Conservation (phyloP, 2,888 invertebrate species). For the Aporophyla nigra region DNA sequence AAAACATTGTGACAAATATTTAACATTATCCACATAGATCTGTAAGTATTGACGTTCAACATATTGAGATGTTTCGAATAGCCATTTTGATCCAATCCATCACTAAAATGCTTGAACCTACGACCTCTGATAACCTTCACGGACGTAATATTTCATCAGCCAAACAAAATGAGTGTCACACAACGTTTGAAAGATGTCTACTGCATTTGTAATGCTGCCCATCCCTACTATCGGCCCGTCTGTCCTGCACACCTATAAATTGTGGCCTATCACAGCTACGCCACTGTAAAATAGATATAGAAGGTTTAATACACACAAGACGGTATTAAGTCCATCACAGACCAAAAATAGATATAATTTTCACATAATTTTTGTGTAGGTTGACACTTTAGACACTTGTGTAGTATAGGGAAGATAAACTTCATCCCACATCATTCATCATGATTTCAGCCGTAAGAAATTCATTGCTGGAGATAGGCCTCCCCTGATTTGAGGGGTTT, state of each 20-base stretch:
- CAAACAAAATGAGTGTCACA: conserved; percentile 40
- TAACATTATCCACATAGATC: background rate
- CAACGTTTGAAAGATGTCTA: conserved; percentile 48
- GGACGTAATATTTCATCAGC: conserved; percentile 25
- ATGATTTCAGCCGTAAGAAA: no score
- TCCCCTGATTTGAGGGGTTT: no score
- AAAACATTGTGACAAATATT: background rate
- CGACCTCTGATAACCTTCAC: conserved; percentile 1
- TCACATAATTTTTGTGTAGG: no score
- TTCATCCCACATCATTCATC: no score
- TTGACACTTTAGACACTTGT: no score
- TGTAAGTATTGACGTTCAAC: background rate
- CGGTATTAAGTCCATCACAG: no score
- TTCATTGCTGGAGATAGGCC: no score
- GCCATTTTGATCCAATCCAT: conserved; percentile 3
- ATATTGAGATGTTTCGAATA: background rate
- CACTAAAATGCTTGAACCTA: background rate
- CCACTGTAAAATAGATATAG: background rate
- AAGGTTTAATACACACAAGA: conserved; percentile 1
- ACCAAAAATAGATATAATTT: no score
- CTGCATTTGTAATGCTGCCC: conserved; percentile 46
- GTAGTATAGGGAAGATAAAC: no score
- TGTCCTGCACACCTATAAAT: conserved; percentile 53
- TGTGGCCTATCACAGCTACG: conserved; percentile 41
- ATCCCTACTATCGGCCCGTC: conserved; percentile 47